A percentile compares a stretch with the other conserved stretches of the same genome.
Evolutionary conservation across 2,113 vertebrate species (phyloP).

Genomic region (Noturus placidus): DNA sequence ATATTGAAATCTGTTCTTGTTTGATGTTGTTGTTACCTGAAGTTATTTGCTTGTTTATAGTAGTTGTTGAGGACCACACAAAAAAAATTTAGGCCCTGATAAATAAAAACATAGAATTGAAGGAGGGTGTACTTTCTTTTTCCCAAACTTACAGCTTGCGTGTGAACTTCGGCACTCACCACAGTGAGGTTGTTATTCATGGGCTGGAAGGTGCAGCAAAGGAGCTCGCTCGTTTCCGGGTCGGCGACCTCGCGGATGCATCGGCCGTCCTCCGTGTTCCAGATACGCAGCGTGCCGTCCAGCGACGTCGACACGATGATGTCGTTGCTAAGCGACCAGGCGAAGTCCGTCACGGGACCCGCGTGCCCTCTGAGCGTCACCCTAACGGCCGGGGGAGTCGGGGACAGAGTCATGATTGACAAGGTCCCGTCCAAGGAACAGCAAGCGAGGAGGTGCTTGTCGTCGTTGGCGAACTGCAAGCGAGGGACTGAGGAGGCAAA

Average conservation of each 20-base stretch:
- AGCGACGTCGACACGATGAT: conserved; percentile 90
- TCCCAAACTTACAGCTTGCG: background rate
- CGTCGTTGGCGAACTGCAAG: conserved; percentile 91
- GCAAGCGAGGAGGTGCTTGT: conserved; percentile 90
- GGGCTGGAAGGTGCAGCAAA: conserved; percentile 93
- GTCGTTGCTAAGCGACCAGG: conserved; percentile 94
- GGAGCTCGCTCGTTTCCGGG: conserved; percentile 84
- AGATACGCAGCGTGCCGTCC: conserved; percentile 87
- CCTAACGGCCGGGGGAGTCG: conserved; percentile 83
- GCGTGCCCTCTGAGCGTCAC: conserved; percentile 84
- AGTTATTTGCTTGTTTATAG: background rate
- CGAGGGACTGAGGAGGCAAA: conserved; percentile 74
- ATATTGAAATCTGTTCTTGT: too few relatives aligned
- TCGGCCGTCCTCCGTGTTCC: conserved; percentile 87
- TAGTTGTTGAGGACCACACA: background rate
- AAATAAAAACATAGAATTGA: background rate
- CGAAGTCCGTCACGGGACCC: conserved; percentile 85
- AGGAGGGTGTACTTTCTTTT: background rate
- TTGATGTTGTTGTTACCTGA: too few relatives aligned
- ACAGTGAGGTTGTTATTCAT: conserved; percentile 97
- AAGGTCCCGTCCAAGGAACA: conserved; percentile 89
- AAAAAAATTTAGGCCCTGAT: background rate
- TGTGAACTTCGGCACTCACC: conserved; percentile 70
- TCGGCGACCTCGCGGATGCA: conserved; percentile 90
- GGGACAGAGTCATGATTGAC: conserved; percentile 87